Conservation (phyloP, 2,888 invertebrate genomes). For the Cephus pygmeus region DNA sequence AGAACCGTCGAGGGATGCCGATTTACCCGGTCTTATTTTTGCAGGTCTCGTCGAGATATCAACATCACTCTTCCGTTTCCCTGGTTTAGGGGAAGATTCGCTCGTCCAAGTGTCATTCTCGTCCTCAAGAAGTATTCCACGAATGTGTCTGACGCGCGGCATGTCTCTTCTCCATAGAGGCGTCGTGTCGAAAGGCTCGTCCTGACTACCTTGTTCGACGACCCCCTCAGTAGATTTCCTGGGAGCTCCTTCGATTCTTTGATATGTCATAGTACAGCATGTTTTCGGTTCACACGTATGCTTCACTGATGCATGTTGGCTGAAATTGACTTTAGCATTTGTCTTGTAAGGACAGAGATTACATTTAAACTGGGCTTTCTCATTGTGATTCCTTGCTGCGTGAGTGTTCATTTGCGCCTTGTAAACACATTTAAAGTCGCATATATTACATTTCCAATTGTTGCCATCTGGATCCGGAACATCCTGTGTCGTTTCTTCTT, state of each 20-base stretch:
- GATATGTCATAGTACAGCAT: constrained; percentile 66
- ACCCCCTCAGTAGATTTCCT: constrained; percentile 45
- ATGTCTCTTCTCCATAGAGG: constrained; percentile 74
- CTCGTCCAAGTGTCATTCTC: constrained; percentile 52
- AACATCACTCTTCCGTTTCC: constrained; percentile 44
- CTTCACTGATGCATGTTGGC: constrained; percentile 71
- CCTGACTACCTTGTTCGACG: constrained; percentile 39
- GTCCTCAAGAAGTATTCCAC: constrained; percentile 73
- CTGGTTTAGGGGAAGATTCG: constrained; percentile 42
- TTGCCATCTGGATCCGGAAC: constrained; percentile 67
- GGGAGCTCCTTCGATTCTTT: constrained; percentile 63
- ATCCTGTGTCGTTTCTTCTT: constrained; percentile 43
- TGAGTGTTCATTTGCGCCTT: constrained; percentile 74
- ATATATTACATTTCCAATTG: constrained; percentile 79
- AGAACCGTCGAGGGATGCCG: constrained; percentile 38
- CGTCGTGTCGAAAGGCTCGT: constrained; percentile 68
- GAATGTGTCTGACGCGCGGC: constrained; percentile 70
- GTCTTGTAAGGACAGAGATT: constrained; percentile 73
- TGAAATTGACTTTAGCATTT: constrained; percentile 70
- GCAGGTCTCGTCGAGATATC: constrained; percentile 35
- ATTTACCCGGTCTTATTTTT: constrained; percentile 43
- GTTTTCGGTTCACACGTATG: constrained; percentile 67
- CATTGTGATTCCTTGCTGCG: constrained; percentile 71
- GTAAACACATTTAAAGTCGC: constrained; percentile 72
- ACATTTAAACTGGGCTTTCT: constrained; percentile 79